Percentiles rank a stretch among this genome's conserved stretches.
Evolutionary conservation across 1,140 invertebrate genomes (phyloP).

Genomic region (Lineus longissimus): DNA sequence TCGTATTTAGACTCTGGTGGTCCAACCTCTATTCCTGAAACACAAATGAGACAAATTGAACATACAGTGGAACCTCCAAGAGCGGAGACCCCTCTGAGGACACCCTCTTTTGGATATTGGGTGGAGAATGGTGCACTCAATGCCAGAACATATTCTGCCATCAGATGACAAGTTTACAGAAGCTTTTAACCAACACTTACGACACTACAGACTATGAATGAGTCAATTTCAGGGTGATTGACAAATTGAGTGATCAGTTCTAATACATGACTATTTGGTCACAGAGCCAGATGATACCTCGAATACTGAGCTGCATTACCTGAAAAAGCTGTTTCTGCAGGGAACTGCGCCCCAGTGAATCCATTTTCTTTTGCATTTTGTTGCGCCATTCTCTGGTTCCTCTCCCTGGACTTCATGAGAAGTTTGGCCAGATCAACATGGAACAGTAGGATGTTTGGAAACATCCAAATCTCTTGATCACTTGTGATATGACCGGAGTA

Average conservation of each 20-base stretch:
- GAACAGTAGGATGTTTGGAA: slow-evolving; percentile 47
- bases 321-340: slow-evolving; percentile 56
- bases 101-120: too few relatives aligned
- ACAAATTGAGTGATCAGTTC: too few relatives aligned
- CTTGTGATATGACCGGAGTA: slow-evolving; percentile 56
- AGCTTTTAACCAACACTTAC: too few relatives aligned
- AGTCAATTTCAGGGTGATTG: too few relatives aligned
- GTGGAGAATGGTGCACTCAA: too few relatives aligned
- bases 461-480: slow-evolving; percentile 59
- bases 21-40: slow-evolving; percentile 36
- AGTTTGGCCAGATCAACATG: slow-evolving; percentile 41
- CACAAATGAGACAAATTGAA: background rate
- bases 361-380: slow-evolving; percentile 40
- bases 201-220: too few relatives aligned
- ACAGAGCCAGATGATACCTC: too few relatives aligned
- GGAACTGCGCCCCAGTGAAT: slow-evolving; percentile 48
- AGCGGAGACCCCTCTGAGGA: too few relatives aligned
- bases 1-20: slow-evolving; percentile 33
- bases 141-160: too few relatives aligned
- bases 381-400: slow-evolving; percentile 41
- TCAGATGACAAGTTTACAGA: too few relatives aligned
- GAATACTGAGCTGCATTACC: slow-evolving; percentile 34
- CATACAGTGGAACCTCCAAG: too few relatives aligned
- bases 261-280: too few relatives aligned
- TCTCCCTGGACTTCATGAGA: slow-evolving; percentile 38